A percentile compares a stretch with the other conserved stretches of the same genome.
These are phyloP conservation scores for Talpa occidentalis DNA, from an alignment of 2,113 vertebrate species.

Conservation along the genomic window DNA sequence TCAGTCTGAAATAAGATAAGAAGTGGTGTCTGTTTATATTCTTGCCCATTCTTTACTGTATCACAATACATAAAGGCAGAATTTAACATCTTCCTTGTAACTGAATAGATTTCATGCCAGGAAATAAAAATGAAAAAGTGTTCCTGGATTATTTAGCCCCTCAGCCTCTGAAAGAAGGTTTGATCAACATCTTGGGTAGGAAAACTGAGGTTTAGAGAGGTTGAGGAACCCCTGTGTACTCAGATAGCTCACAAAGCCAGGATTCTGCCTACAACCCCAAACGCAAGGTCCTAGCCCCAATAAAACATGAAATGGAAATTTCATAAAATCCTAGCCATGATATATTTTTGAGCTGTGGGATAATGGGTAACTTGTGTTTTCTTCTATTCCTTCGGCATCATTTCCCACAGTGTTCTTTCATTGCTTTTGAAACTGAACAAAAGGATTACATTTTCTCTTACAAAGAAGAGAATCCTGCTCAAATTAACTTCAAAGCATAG, in stretches of 20 bases:
- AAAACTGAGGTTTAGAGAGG: not conserved
- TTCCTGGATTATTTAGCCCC: not conserved
- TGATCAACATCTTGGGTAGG: not conserved
- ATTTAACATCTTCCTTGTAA: not conserved
- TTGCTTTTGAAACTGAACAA: constrained; percentile 29
- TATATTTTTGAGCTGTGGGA: not conserved
- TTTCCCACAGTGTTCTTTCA: not conserved
- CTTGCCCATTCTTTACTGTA: not conserved
- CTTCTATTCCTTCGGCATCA: not conserved
- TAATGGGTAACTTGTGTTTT: not conserved
- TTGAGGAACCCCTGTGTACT: rapidly evolving
- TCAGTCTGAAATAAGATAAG: not conserved
- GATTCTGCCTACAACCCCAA: not conserved
- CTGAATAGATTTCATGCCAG: not conserved
- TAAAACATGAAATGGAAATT: not conserved
- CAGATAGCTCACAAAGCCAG: not conserved
- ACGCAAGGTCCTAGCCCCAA: not conserved
- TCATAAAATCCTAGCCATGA: not conserved
- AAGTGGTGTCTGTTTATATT: not conserved
- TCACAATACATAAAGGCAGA: not conserved
- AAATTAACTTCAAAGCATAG: not conserved
- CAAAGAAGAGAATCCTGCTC: not conserved
- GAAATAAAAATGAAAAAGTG: not conserved
- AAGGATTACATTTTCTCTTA: not conserved
- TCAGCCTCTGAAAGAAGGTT: not conserved